These are phyloP conservation scores for Otolemur crassicaudatus DNA, from an alignment of 2,797 vertebrate genomes.

Conservation along the genomic window DNA sequence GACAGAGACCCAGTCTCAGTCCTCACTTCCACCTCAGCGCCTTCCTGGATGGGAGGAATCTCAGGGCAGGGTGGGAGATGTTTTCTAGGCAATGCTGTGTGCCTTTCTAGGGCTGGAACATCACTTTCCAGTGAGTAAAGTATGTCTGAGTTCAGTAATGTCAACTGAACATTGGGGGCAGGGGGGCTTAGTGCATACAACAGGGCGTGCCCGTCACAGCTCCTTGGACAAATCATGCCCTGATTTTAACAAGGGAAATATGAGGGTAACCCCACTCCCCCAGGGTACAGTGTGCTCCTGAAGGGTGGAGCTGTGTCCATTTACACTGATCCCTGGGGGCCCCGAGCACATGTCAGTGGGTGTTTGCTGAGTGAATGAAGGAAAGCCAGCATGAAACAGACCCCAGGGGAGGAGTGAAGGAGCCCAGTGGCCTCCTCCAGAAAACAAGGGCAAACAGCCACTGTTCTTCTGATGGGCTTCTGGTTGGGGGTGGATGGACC, in stretches of 20 bases:
- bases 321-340: not conserved
- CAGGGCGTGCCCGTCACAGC: rapidly evolving
- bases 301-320: not conserved
- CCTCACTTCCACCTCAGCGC: not conserved
- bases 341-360: rapidly evolving
- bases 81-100: not conserved
- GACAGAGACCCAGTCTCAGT: not conserved
- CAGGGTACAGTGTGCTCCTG: not conserved
- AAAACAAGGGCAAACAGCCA: not conserved
- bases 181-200: too few relatives aligned
- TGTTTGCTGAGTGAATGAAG: not conserved
- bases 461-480: rapidly evolving
- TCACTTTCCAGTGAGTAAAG: not conserved
- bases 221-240: not conserved
- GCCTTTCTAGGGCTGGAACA: not conserved
- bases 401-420: not conserved
- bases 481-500: not conserved
- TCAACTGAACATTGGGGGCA: too few relatives aligned
- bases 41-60: not conserved
- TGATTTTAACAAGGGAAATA: rapidly evolving
- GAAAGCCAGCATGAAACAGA: rapidly evolving
- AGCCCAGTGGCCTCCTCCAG: not conserved
- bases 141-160: not conserved
- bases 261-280: not conserved
- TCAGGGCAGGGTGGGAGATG: not conserved